phyloP scores from a whole-genome alignment of 2,888 invertebrate species.

The Diplolepis rosae region DNA sequence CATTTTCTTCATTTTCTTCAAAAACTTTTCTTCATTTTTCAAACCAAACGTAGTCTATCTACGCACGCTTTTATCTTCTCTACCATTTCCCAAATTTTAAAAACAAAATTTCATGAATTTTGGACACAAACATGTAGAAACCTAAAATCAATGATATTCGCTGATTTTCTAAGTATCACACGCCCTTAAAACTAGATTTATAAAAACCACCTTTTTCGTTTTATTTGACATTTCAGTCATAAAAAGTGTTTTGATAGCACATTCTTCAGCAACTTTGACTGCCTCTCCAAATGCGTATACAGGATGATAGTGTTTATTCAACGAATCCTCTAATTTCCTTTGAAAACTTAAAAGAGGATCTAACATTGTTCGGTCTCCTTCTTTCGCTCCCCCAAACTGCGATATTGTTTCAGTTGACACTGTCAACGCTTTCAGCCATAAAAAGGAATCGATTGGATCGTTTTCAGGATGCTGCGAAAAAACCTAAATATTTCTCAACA shows the following conservation, averaged over 20 bases:
- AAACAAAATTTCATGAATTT: too few relatives aligned
- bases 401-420: conserved; percentile 77
- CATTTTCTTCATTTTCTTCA: too few relatives aligned
- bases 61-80: too few relatives aligned
- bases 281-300: conserved; percentile 69
- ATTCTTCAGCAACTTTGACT: conserved; percentile 70
- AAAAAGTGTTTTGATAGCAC: conserved; percentile 53
- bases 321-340: conserved; percentile 53
- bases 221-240: not conserved
- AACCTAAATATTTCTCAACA: too few relatives aligned
- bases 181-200: not conserved
- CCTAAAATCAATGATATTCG: too few relatives aligned
- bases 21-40: too few relatives aligned
- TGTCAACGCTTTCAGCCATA: conserved; percentile 77
- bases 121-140: too few relatives aligned
- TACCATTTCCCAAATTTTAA: too few relatives aligned
- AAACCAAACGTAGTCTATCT: too few relatives aligned
- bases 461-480: conserved; percentile 41
- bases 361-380: conserved; percentile 84
- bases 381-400: conserved; percentile 80
- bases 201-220: not conserved
- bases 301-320: conserved; percentile 48
- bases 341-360: conserved; percentile 66
- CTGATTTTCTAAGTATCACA: too few relatives aligned
- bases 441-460: conserved; percentile 42